These are phyloP conservation scores for Aleiodes leptofemur DNA, from an alignment of 2,888 invertebrate species.

Conservation along the genomic window DNA sequence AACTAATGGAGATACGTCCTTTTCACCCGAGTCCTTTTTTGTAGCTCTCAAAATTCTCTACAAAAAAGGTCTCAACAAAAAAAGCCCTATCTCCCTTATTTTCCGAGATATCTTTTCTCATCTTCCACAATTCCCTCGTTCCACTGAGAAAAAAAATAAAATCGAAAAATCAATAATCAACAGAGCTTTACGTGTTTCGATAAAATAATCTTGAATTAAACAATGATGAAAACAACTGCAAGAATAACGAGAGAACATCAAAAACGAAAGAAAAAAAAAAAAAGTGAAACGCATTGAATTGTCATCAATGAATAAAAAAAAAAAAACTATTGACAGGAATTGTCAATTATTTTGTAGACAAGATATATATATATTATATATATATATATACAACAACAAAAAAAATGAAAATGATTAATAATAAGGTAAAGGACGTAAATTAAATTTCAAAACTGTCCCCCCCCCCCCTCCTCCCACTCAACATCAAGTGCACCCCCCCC, in stretches of 20 bases:
- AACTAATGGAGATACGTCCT: no score
- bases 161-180: constrained; percentile 55
- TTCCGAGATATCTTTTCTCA: not conserved
- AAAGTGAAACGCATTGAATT: constrained; percentile 39
- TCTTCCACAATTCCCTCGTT: no score
- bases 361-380: constrained; percentile 49
- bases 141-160: constrained; percentile 42
- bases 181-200: constrained; percentile 60
- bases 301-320: constrained; percentile 33
- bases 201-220: constrained; percentile 52
- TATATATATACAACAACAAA: constrained; percentile 39
- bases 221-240: constrained; percentile 2
- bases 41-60: no score
- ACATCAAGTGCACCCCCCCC: no score
- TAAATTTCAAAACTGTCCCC: constrained; percentile 29
- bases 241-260: constrained; percentile 35
- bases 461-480: not conserved
- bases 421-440: constrained; percentile 43
- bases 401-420: constrained; percentile 36
- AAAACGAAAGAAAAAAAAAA: constrained; percentile 10
- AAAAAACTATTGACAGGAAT: constrained; percentile 59
- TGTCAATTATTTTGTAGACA: constrained; percentile 70
- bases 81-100: not conserved
- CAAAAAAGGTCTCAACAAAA: no score
- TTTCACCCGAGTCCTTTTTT: no score